A percentile compares a stretch with the other conserved stretches of the same genome.
Evolutionary conservation across 2,888 invertebrate genomes (phyloP).

Genomic region (Sepioteuthis lessoniana): DNA sequence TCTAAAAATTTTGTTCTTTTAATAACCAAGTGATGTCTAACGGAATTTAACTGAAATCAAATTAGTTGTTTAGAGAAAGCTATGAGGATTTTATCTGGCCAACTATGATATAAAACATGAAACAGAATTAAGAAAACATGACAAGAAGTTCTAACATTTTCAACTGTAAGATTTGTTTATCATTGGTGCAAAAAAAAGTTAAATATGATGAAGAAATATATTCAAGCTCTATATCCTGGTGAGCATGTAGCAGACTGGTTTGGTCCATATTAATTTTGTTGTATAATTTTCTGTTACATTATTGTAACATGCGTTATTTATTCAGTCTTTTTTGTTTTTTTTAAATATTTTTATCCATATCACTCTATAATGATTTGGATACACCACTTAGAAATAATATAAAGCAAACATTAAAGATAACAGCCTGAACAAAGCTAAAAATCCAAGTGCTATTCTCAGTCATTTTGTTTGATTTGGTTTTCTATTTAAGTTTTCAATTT

Average conservation of each 20-base stretch:
- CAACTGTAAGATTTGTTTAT: background rate
- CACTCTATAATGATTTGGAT: background rate
- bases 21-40: too few species aligned
- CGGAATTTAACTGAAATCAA: too few species aligned
- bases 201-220: background rate
- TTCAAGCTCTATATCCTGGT: background rate
- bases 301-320: too few species aligned
- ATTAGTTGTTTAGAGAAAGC: too few species aligned
- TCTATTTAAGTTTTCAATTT: background rate
- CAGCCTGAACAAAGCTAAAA: background rate
- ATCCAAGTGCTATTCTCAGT: background rate
- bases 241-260: background rate
- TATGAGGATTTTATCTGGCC: too few species aligned
- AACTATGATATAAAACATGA: too few species aligned
- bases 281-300: background rate
- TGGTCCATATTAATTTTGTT: background rate
- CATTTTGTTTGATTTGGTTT: background rate
- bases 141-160: background rate
- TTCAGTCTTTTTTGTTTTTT: background rate
- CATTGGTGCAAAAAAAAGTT: background rate
- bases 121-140: background rate
- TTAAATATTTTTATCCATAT: background rate
- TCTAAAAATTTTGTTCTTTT: too few species aligned
- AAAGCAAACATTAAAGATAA: background rate
- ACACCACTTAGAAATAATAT: background rate